Percentiles rank a stretch among this genome's conserved stretches.
phyloP scores from a whole-genome alignment of 2,797 vertebrate genomes.

The Ptychobarbus kaznakovi region DNA sequence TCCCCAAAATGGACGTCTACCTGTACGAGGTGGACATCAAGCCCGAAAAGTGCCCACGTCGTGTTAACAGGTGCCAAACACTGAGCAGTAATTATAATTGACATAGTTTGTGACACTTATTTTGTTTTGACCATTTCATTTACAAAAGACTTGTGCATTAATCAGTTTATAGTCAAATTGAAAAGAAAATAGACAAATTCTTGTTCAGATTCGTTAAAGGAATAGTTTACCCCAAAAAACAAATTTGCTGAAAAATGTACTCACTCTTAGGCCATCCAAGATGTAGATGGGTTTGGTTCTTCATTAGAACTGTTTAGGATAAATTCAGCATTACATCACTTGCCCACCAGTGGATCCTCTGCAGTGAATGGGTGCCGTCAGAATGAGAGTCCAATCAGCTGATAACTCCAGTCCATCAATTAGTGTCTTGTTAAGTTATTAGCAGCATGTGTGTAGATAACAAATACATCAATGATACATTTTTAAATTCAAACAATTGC shows the following conservation, averaged over 20 bases:
- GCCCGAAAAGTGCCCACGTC: constrained; percentile 96
- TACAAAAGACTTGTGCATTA: background rate
- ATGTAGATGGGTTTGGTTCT: background rate
- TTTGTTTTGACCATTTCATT: background rate
- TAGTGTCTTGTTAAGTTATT: background rate
- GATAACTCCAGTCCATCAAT: background rate
- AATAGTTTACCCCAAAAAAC: too few relatives aligned
- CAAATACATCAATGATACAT: background rate
- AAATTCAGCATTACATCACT: background rate
- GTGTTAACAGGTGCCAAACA: constrained; percentile 89
- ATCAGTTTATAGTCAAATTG: background rate
- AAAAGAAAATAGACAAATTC: background rate
- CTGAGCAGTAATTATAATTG: background rate
- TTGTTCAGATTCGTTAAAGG: too few relatives aligned
- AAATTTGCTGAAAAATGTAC: too few relatives aligned
- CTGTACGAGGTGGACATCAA: constrained; percentile 98
- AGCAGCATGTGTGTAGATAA: background rate
- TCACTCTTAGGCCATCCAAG: too few relatives aligned
- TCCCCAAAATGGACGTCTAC: constrained; percentile 98
- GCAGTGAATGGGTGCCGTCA: background rate
- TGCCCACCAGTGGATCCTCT: background rate
- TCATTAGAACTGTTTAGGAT: background rate
- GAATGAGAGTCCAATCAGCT: background rate
- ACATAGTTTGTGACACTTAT: too few relatives aligned
- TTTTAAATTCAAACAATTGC: background rate